A percentile compares a stretch with the other conserved stretches of the same genome.
These are phyloP conservation scores for Heterohyrax brucei DNA, from an alignment of 2,797 vertebrate genomes.

Conservation along the genomic window DNA sequence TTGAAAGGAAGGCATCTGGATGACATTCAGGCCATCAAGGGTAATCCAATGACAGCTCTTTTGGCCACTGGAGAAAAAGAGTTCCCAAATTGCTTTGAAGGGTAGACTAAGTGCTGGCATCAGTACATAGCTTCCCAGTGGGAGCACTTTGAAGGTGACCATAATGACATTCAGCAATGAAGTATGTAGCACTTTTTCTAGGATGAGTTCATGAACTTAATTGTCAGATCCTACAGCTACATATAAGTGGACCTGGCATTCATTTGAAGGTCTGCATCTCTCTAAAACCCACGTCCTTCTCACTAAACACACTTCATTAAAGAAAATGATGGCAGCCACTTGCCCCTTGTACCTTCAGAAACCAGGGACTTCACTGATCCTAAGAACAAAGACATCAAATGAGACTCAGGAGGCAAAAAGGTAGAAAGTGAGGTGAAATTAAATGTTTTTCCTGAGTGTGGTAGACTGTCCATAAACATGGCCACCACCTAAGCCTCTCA, in stretches of 20 bases:
- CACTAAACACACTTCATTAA: not conserved
- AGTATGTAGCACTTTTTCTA: too few relatives aligned
- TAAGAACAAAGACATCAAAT: not conserved
- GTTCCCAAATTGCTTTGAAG: too few relatives aligned
- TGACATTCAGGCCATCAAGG: too few relatives aligned
- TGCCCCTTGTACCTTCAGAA: not conserved
- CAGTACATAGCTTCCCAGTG: too few relatives aligned
- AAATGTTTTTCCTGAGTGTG: not conserved
- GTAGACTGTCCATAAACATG: not conserved
- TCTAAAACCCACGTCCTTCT: not conserved
- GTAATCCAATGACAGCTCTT: too few relatives aligned
- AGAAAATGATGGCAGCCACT: not conserved
- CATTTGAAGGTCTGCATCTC: not conserved
- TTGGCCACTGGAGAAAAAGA: too few relatives aligned
- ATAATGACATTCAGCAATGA: too few relatives aligned
- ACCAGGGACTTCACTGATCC: not conserved
- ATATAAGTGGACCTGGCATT: not conserved
- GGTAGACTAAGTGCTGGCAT: too few relatives aligned
- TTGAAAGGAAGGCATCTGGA: too few relatives aligned
- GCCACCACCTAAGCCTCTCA: not conserved
- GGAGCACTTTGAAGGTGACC: too few relatives aligned
- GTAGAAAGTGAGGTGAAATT: not conserved
- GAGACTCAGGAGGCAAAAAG: not conserved
- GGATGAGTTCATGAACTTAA: too few relatives aligned
- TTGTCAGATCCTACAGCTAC: too few relatives aligned